A percentile compares a stretch with the other conserved stretches of the same genome.
Conservation (phyloP, 1,140 invertebrate species). For the Nasonia giraulti region DNA sequence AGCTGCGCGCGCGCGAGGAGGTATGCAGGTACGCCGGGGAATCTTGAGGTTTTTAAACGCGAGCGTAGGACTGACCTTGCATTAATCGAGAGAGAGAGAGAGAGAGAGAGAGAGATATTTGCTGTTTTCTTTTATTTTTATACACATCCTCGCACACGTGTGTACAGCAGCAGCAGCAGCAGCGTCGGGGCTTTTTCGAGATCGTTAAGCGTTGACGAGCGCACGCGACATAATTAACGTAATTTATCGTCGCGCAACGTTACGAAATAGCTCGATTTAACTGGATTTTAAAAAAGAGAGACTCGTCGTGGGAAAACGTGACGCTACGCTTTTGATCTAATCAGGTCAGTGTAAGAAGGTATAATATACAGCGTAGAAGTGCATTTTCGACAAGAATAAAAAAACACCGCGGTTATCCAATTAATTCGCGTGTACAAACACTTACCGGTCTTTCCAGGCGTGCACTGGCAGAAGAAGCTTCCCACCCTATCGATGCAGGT, state of each 20-base stretch:
- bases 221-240: neutral
- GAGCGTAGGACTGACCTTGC: neutral
- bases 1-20: neutral
- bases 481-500: constrained; percentile 97
- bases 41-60: constrained; percentile 10
- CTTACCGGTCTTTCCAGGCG: constrained; percentile 93
- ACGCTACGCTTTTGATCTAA: neutral
- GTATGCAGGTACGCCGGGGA: neutral
- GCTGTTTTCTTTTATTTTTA: neutral
- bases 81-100: neutral
- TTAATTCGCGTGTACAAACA: neutral
- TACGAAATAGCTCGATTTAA: constrained; percentile 39
- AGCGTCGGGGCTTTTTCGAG: too few relatives aligned
- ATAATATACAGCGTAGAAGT: too few relatives aligned
- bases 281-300: constrained; percentile 20
- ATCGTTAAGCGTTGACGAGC: too few relatives aligned
- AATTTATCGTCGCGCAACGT: constrained; percentile 13
- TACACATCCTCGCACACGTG: neutral
- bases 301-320: neutral
- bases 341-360: neutral
- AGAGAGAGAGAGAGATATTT: neutral
- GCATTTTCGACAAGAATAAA: neutral
- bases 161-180: too few relatives aligned
- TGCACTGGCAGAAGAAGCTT: constrained; percentile 96
- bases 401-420: neutral